These are phyloP conservation scores for Lota lota DNA, from an alignment of 2,113 vertebrate species.

Conservation along the genomic window DNA sequence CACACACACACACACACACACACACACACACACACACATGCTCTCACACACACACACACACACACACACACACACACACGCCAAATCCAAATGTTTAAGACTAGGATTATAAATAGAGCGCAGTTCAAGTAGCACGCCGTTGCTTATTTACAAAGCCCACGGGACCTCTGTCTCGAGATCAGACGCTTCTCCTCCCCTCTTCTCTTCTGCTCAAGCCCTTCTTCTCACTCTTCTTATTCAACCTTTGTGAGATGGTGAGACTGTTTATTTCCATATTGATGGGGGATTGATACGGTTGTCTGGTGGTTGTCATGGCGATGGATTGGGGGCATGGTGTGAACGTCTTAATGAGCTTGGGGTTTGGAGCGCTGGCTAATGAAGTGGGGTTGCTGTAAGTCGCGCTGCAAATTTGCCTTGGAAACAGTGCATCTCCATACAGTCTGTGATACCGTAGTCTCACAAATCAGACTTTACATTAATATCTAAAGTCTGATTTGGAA, in stretches of 20 bases:
- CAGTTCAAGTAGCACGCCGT: slow-evolving; percentile 46
- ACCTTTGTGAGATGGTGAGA: slow-evolving; percentile 28
- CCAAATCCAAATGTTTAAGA: slow-evolving; percentile 38
- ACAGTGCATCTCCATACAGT: slow-evolving; percentile 27
- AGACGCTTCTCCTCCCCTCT: background rate
- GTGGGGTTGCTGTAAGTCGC: slow-evolving; percentile 30
- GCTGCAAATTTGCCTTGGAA: slow-evolving; percentile 28
- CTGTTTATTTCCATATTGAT: slow-evolving; percentile 37
- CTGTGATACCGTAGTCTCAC: too few relatives aligned
- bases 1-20: slow-evolving; percentile 6
- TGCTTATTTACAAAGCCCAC: slow-evolving; percentile 30
- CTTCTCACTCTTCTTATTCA: slow-evolving; percentile 13
- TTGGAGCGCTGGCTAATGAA: slow-evolving; percentile 43
- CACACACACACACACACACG: too few relatives aligned
- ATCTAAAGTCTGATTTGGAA: too few relatives aligned
- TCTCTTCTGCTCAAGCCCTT: slow-evolving; percentile 2
- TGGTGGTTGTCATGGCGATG: slow-evolving; percentile 50
- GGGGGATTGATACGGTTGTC: slow-evolving; percentile 35
- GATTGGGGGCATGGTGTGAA: slow-evolving; percentile 23
- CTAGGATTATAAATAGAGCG: slow-evolving; percentile 66
- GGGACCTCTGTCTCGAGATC: slow-evolving; percentile 36
- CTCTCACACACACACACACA: too few relatives aligned
- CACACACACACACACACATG: too few relatives aligned
- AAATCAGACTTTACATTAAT: too few relatives aligned
- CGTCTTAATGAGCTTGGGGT: slow-evolving; percentile 53